These are phyloP conservation scores for Diplazon laetatorius DNA, from an alignment of 2,888 invertebrate genomes.

Conservation along the genomic window DNA sequence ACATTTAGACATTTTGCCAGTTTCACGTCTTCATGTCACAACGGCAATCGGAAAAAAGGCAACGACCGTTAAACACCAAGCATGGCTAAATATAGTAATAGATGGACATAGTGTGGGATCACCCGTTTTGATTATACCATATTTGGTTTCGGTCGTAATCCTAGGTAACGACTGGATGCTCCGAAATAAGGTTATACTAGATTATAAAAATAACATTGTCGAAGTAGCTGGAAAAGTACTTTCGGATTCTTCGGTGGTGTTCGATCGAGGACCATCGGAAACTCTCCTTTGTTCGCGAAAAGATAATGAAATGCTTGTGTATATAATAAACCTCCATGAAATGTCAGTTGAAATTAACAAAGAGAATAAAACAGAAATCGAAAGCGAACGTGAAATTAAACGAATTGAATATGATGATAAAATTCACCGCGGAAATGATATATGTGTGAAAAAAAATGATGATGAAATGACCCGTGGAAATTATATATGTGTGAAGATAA, in stretches of 20 bases:
- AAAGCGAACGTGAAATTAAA: not conserved
- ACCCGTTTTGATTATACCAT: constrained; percentile 6
- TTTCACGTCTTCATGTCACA: not conserved
- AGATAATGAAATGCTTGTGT: constrained; percentile 3
- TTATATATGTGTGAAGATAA: too few relatives aligned
- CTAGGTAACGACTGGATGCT: constrained; percentile 10
- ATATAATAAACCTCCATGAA: constrained; percentile 16
- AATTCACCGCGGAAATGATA: too few relatives aligned
- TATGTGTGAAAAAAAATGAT: too few relatives aligned
- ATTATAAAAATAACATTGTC: not conserved
- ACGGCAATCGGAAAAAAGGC: too few relatives aligned
- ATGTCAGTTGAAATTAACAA: not conserved
- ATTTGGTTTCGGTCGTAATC: not conserved
- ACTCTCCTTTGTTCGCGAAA: constrained; percentile 18
- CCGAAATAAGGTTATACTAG: not conserved
- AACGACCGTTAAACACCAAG: too few relatives aligned
- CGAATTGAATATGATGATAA: not conserved
- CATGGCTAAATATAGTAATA: too few relatives aligned
- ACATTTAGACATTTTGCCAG: not conserved
- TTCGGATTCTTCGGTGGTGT: constrained; percentile 7
- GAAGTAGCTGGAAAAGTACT: constrained; percentile 15
- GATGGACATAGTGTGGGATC: too few relatives aligned
- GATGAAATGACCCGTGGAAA: too few relatives aligned
- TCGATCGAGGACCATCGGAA: constrained; percentile 9
- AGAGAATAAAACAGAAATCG: not conserved